Conservation (phyloP, 2,888 invertebrate genomes). For the Harpagoxenus sublaevis region DNA sequence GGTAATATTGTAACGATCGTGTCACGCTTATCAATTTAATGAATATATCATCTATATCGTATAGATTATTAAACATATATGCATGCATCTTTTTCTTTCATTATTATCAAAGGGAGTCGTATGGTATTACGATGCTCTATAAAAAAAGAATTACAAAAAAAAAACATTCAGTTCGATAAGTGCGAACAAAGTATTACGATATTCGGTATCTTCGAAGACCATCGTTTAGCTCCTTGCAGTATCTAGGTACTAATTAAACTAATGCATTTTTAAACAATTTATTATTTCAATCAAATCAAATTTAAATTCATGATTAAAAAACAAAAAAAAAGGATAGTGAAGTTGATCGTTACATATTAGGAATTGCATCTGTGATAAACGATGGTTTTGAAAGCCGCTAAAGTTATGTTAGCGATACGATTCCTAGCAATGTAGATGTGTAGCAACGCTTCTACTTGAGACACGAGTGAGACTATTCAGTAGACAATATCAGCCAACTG, state of each 20-base stretch:
- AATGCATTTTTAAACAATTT: constrained; percentile 18
- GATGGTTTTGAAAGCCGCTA: constrained; percentile 41
- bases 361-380: constrained; percentile 28
- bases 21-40: constrained; percentile 69
- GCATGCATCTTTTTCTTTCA: constrained; percentile 73
- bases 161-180: constrained; percentile 52
- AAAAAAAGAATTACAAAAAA: constrained; percentile 43
- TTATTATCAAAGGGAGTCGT: constrained; percentile 21
- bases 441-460: constrained; percentile 52
- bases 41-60: constrained; percentile 63
- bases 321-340: neutral
- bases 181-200: constrained; percentile 54
- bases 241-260: no score
- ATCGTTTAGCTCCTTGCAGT: constrained; percentile 24
- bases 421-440: constrained; percentile 12
- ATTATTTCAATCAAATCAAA: constrained; percentile 13
- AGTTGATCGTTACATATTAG: neutral
- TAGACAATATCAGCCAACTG: neutral
- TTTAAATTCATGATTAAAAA: neutral
- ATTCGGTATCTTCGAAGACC: constrained; percentile 53
- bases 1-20: constrained; percentile 61
- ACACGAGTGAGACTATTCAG: constrained; percentile 18
- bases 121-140: constrained; percentile 7
- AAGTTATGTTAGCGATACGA: constrained; percentile 15
- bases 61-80: constrained; percentile 70